Conservation (phyloP, 1,140 invertebrate species). For the Orussus abietinus region DNA sequence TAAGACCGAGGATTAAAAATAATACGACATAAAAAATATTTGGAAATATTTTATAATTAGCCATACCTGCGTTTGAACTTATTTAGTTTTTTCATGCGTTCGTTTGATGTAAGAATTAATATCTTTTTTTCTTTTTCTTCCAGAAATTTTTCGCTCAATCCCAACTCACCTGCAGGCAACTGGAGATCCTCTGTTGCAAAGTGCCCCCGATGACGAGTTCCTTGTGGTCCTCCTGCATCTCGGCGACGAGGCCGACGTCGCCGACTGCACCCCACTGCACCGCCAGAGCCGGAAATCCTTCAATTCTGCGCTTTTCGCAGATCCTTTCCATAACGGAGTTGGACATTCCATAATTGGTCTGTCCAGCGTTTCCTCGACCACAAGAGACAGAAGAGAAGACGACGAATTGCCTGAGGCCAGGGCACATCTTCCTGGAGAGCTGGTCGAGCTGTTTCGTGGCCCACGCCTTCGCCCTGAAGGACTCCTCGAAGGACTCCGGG, state of each 20-base stretch:
- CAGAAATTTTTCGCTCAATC: too few species aligned
- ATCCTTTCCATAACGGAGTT: constrained; percentile 62
- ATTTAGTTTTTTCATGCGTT: too few species aligned
- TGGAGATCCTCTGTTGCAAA: constrained; percentile 63
- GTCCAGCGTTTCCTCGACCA: constrained; percentile 74
- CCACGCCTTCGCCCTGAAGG: constrained; percentile 52
- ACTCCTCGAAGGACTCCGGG: constrained; percentile 47
- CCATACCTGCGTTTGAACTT: too few species aligned
- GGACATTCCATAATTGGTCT: constrained; percentile 71
- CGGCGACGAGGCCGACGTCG: constrained; percentile 59
- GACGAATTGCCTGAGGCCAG: constrained; percentile 55
- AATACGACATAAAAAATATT: too few species aligned
- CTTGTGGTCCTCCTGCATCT: constrained; percentile 64
- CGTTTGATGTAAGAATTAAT: too few species aligned
- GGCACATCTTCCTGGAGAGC: constrained; percentile 53
- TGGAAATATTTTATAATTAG: too few species aligned
- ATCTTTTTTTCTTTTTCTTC: too few species aligned
- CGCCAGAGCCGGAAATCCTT: constrained; percentile 57
- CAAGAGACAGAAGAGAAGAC: constrained; percentile 75
- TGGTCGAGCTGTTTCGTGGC: constrained; percentile 53
- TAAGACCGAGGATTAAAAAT: too few species aligned
- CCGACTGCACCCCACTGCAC: constrained; percentile 61
- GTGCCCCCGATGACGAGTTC: constrained; percentile 61
- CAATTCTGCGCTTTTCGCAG: constrained; percentile 51
- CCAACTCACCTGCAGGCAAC: constrained; percentile 60